A percentile compares a stretch with the other conserved stretches of the same genome.
phyloP scores from a whole-genome alignment of 2,888 invertebrate genomes.

The Griposia aprilina region DNA sequence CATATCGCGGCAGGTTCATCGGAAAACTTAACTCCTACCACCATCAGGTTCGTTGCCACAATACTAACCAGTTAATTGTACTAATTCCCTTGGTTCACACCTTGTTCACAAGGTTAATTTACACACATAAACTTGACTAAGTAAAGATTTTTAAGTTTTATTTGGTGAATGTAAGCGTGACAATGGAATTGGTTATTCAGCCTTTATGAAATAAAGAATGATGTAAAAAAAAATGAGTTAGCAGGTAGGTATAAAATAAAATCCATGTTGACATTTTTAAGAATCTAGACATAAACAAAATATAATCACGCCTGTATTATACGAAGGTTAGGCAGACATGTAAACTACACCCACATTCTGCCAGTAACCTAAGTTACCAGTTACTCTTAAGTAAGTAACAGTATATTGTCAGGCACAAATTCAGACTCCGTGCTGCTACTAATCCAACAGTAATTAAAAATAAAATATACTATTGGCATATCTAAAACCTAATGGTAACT shows the following conservation, averaged over 20 bases:
- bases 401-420: neutral
- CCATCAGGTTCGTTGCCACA: constrained; percentile 91
- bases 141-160: neutral
- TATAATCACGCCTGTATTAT: neutral
- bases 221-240: too few relatives aligned
- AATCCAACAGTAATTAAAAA: neutral
- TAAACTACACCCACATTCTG: neutral
- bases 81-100: neutral
- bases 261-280: neutral
- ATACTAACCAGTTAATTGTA: neutral
- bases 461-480: neutral
- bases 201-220: neutral
- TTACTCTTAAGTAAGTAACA: neutral
- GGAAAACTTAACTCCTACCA: constrained; percentile 97
- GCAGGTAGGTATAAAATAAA: neutral
- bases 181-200: constrained; percentile 10
- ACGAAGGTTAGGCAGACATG: neutral
- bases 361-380: neutral
- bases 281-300: neutral
- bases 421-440: neutral
- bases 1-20: constrained; percentile 94
- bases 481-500: neutral
- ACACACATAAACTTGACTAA: too few relatives aligned
- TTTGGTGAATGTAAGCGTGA: neutral
- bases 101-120: neutral